Base-by-base conservation (phyloP, 2,797 vertebrate species). In the Prunella strophiata region DNA sequence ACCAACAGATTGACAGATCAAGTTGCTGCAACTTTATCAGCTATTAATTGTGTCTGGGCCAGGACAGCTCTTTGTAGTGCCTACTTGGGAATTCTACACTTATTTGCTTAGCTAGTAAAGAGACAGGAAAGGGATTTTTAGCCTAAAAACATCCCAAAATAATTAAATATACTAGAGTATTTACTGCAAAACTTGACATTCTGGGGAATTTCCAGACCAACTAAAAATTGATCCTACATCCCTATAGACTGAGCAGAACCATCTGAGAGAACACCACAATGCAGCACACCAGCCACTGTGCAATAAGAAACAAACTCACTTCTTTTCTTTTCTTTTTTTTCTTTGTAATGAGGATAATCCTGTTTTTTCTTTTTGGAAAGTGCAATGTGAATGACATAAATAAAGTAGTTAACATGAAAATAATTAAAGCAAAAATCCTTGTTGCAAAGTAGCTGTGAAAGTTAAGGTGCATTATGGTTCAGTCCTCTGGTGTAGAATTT, bases 1-100 rank as follows among this genome's bases (percentile, higher is more conserved):
- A 78, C 19, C 40, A 74, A 62, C 30, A 84, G 40, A 47, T 78
- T 81, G 77, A 48, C 62, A 86, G 58, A 92, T 78, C 32, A 54
- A 42, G 16, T 13, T 5, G 3, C 18, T 57, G 19, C 38, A 80
- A 62, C 23, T 78, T 89, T 78, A 75, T 68, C 51, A 42, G 27
- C 32, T 73, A 66, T 34, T 70, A 88, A 66, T 50, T 78, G 5
- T 34, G 54, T 52, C 66, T 66, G 20, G 21, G 51, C 40, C 40
- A 81, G 36, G 38, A 19, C 7, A 71, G 42, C 6, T 78, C 48
- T 76, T 84, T 52, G 36, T 75, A 59, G 51, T 43, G 22, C 20
- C 13, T n/a, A 19, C 23, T 19, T 75, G 76, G 55, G 48, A 91
- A 75, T 89, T 84, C 48, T n/a, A 51, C 26, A 45, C 17, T 89